Base-by-base conservation (phyloP, 2,888 invertebrate species). In the Notodonta ziczac region DNA sequence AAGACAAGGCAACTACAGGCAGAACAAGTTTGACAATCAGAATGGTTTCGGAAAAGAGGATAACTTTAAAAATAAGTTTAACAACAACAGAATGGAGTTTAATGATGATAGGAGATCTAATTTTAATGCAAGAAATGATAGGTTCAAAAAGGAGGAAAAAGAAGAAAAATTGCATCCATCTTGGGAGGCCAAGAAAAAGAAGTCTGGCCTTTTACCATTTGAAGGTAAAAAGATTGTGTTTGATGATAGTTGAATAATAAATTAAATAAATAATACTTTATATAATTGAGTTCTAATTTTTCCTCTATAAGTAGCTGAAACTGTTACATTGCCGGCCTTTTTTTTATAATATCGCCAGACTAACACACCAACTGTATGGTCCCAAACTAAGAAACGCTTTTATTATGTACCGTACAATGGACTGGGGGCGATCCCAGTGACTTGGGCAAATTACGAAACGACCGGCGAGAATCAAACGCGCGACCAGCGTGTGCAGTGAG, bases 111-210 rank as follows among this genome's bases (percentile, higher is more conserved):
- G 62, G 39, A 71, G 61, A 40, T 60, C 58, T 60, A 57, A 56
- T 58, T 60, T 60, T 53, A 63, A 62, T 48, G 57, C 57, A 46
- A 67, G 51, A 57, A 73, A 57, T 56, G 69, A 68, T 66, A 69
- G 59, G 8, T 69, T 42, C 59, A 61, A 66, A 56, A n/a, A n/a
- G n/a, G 79, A 81, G 57, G 65, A 70, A 7, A 84, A 83, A 59
- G 80, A 82, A 59, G 94, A 93, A 66, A 94, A 93, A 81, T 76
- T 94, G 58, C 94, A 94, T 83, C 94, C 94, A 4, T 94, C 94
- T 24, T 94, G 94, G 94, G 94, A 93, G 78, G 94, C 94, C 1
- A 94, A 94, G 77, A 94, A 90, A 65, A 87, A 87, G 56, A 86
- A 88, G 60, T 92, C 93, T 1, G 85, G 87, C 59, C 85, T 94